Evolutionary conservation across 1,140 invertebrate genomes (phyloP).

Genomic region (Drosophila erecta): DNA sequence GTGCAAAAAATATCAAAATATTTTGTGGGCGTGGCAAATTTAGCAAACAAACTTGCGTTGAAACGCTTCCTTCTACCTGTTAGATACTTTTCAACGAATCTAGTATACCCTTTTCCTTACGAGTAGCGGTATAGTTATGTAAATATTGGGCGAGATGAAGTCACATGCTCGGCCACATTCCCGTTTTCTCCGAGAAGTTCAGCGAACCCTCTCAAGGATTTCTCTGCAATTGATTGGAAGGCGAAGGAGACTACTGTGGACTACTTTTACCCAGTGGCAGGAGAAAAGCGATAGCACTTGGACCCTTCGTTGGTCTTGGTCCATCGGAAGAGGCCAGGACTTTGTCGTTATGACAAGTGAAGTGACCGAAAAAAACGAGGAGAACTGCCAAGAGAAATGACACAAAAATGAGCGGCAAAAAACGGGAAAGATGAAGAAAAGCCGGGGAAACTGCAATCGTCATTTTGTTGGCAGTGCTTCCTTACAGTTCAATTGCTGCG

Average conservation of each 20-base stretch:
- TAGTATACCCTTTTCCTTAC: too few species aligned
- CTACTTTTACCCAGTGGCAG: slow-evolving; percentile 22
- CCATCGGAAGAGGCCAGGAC: slow-evolving; percentile 30
- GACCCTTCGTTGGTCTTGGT: background rate
- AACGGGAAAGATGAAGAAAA: slow-evolving; percentile 30
- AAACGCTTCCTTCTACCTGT: too few species aligned
- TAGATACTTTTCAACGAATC: too few species aligned
- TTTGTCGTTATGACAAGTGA: slow-evolving; percentile 73
- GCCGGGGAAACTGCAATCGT: slow-evolving; percentile 59
- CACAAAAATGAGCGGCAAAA: slow-evolving; percentile 37
- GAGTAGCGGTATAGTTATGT: slow-evolving; percentile 22
- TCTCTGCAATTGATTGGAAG: slow-evolving; percentile 33
- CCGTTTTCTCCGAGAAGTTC: slow-evolving; percentile 16
- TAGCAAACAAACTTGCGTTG: too few species aligned
- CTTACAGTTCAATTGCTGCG: slow-evolving; percentile 70
- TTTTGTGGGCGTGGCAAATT: too few species aligned
- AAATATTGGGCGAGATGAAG: slow-evolving; percentile 38
- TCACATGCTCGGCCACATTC: slow-evolving; percentile 3
- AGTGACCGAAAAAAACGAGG: slow-evolving; percentile 57
- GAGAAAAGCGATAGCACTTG: slow-evolving; percentile 23
- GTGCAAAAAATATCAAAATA: too few species aligned
- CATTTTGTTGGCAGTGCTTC: slow-evolving; percentile 75
- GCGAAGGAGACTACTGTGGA: background rate
- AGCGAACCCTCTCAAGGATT: slow-evolving; percentile 31
- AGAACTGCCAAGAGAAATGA: slow-evolving; percentile 39